phyloP scores from a whole-genome alignment of 2,797 vertebrate species.

The Orientallactaga sibirica region DNA sequence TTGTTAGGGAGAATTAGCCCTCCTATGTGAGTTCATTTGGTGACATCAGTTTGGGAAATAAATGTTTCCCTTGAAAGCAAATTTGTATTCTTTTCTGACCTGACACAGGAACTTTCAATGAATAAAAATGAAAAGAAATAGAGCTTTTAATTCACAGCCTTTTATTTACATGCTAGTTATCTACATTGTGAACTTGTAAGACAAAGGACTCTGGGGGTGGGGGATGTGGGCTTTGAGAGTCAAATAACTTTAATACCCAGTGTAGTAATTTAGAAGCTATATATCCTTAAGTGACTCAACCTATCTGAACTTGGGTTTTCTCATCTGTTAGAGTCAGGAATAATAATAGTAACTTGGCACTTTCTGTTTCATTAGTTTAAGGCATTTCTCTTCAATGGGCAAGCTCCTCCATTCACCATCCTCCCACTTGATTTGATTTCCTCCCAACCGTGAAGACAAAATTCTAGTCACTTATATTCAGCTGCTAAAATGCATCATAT shows the following conservation, averaged over 20 bases:
- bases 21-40: background rate
- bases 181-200: background rate
- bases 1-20: background rate
- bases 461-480: background rate
- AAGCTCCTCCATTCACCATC: background rate
- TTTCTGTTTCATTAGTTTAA: background rate
- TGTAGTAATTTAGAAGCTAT: background rate
- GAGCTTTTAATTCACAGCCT: conserved; percentile 5
- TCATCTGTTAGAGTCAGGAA: background rate
- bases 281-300: background rate
- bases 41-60: conserved; percentile 44
- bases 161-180: background rate
- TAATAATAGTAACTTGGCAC: background rate
- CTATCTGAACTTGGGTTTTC: background rate
- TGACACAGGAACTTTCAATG: background rate
- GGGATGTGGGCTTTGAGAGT: background rate
- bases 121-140: conserved; percentile 42
- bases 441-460: background rate
- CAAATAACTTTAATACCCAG: background rate
- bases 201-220: background rate
- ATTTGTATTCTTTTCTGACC: conserved; percentile 18
- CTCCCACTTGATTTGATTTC: background rate
- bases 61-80: conserved; percentile 46
- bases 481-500: background rate
- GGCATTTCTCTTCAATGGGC: background rate